phyloP scores from a whole-genome alignment of 2,888 invertebrate species.

The Dorcus hopei region DNA sequence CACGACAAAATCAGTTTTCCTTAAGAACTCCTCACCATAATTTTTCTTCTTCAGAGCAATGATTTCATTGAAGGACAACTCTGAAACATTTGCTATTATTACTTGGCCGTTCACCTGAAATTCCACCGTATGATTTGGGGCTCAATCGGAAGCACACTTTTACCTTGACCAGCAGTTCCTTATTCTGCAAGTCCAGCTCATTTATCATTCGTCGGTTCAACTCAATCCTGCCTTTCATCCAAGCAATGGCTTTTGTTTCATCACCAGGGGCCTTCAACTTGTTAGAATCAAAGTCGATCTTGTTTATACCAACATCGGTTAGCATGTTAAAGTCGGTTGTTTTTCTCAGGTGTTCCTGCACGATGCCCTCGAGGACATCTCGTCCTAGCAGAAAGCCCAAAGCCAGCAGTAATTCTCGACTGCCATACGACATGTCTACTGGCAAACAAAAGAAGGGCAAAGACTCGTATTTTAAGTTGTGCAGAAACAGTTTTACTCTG shows the following conservation, averaged over 20 bases:
- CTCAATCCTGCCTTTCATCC: conserved; percentile 19
- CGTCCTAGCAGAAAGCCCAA: conserved; percentile 43
- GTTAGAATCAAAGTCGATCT: not conserved
- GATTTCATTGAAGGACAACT: conserved; percentile 25
- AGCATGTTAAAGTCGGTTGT: conserved; percentile 13
- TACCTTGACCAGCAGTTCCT: not conserved
- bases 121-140: not conserved
- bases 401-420: conserved; percentile 42
- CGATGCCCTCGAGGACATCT: conserved; percentile 29
- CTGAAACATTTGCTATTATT: conserved; percentile 10
- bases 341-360: conserved; percentile 30
- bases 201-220: conserved; percentile 5
- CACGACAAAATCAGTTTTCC: conserved; percentile 19
- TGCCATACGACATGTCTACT: conserved; percentile 28
- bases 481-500: conserved; percentile 41
- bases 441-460: conserved; percentile 43
- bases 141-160: too few species aligned
- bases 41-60: conserved; percentile 22
- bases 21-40: conserved; percentile 21
- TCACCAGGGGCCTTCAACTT: conserved; percentile 13
- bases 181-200: not conserved
- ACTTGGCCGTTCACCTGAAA: conserved; percentile 6
- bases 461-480: conserved; percentile 38
- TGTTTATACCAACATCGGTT: not conserved
- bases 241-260: conserved; percentile 10